These are phyloP conservation scores for Tetranychus urticae DNA, from an alignment of 1,140 invertebrate species.

Conservation along the genomic window DNA sequence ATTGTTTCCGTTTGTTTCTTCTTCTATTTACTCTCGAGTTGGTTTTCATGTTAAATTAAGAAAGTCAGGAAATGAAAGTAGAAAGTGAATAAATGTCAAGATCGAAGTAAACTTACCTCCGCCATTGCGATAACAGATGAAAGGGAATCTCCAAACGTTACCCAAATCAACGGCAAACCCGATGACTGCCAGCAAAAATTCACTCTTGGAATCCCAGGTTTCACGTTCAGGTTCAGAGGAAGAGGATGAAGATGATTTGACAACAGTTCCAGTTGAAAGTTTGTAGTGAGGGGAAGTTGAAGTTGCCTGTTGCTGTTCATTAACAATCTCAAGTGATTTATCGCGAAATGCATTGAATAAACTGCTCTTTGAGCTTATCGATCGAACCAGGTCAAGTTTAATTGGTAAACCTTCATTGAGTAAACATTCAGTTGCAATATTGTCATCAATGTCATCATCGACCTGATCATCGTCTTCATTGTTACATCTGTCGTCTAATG, in stretches of 20 bases:
- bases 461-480: too few species aligned
- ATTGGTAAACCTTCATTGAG: not conserved
- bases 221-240: conserved; percentile 22
- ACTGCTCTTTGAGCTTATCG: not conserved
- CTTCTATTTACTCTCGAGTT: not conserved
- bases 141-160: conserved; percentile 57
- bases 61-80: too few species aligned
- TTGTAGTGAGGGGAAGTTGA: not conserved
- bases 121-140: conserved; percentile 31
- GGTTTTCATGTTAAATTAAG: too few species aligned
- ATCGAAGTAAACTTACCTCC: conserved; percentile 20
- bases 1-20: too few species aligned
- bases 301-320: not conserved
- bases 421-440: too few species aligned
- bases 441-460: too few species aligned
- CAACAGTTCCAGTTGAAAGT: not conserved
- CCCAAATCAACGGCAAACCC: conserved; percentile 74
- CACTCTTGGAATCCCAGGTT: conserved; percentile 66
- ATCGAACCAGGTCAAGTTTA: not conserved
- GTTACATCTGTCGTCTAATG: too few species aligned
- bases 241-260: not conserved
- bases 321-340: not conserved
- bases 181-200: conserved; percentile 75
- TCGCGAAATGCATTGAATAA: not conserved
- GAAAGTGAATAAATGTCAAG: not conserved